These are phyloP conservation scores for Deroplatys truncata DNA, from an alignment of 2,888 invertebrate species.

Conservation along the genomic window DNA sequence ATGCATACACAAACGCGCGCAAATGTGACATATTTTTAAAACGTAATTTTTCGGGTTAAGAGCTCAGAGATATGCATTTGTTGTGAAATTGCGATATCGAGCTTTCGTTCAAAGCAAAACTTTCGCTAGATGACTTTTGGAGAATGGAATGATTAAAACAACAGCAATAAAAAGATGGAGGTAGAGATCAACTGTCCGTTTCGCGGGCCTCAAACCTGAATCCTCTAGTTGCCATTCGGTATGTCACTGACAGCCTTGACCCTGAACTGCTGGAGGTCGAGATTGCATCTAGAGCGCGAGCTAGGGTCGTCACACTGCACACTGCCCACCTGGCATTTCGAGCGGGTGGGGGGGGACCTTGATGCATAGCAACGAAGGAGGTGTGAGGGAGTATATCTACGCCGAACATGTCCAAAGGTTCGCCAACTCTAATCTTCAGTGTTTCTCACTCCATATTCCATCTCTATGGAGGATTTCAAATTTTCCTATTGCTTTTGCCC, in stretches of 20 bases:
- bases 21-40: too few relatives aligned
- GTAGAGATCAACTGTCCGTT: neutral
- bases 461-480: neutral
- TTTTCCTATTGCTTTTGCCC: too few relatives aligned
- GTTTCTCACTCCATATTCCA: neutral
- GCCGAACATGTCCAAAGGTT: neutral
- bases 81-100: too few relatives aligned
- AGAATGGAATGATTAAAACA: too few relatives aligned
- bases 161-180: too few relatives aligned
- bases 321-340: neutral
- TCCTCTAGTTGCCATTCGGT: neutral
- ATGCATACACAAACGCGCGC: too few relatives aligned
- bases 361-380: neutral
- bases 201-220: neutral
- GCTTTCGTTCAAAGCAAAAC: too few relatives aligned
- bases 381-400: neutral
- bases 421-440: neutral
- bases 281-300: neutral
- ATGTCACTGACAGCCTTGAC: neutral
- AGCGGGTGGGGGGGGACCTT: neutral
- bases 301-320: neutral
- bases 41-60: too few relatives aligned
- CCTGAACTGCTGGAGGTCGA: neutral
- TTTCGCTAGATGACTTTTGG: too few relatives aligned
- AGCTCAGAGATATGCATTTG: too few relatives aligned